Percentiles rank a stretch among this genome's conserved stretches.
Conservation (phyloP, 2,888 invertebrate species). For the Trisateles emortualis region DNA sequence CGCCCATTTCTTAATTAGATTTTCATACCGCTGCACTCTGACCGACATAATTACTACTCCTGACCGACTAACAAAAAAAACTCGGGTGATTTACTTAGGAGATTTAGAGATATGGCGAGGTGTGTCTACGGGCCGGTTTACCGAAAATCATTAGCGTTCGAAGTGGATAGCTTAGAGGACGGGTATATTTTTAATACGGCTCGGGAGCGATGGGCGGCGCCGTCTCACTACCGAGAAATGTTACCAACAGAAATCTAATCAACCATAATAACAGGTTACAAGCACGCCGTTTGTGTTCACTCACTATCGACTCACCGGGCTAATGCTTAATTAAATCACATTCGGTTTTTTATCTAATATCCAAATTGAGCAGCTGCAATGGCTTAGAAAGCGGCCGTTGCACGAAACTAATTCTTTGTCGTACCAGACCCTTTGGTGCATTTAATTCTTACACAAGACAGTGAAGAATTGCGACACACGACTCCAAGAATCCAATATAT, state of each 20-base stretch:
- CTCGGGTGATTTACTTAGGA: conserved; percentile 83
- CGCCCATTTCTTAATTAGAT: conserved; percentile 85
- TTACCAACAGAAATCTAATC: conserved; percentile 87
- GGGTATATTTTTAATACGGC: conserved; percentile 84
- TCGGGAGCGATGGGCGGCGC: conserved; percentile 86
- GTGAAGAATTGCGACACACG: conserved; percentile 62
- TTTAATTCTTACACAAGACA: conserved; percentile 55
- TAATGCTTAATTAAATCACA: conserved; percentile 86
- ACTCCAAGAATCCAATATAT: conserved; percentile 73
- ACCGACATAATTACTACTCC: conserved; percentile 85
- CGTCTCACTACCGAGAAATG: conserved; percentile 85
- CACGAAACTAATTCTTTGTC: conserved; percentile 57
- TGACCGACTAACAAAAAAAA: conserved; percentile 80
- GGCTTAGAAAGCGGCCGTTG: conserved; percentile 53
- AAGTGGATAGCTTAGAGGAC: conserved; percentile 79
- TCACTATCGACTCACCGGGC: conserved; percentile 77
- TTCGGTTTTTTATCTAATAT: conserved; percentile 75
- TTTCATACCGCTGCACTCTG: conserved; percentile 84
- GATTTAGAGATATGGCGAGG: conserved; percentile 80
- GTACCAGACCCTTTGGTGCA: conserved; percentile 42
- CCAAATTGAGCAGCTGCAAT: conserved; percentile 69
- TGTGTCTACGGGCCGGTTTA: conserved; percentile 83
- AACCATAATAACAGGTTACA: conserved; percentile 86
- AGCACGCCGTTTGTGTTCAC: conserved; percentile 81
- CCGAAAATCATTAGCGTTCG: conserved; percentile 86